A percentile compares a stretch with the other conserved stretches of the same genome.
Conservation (phyloP, 2,113 vertebrate species). For the Athene cunicularia region DNA sequence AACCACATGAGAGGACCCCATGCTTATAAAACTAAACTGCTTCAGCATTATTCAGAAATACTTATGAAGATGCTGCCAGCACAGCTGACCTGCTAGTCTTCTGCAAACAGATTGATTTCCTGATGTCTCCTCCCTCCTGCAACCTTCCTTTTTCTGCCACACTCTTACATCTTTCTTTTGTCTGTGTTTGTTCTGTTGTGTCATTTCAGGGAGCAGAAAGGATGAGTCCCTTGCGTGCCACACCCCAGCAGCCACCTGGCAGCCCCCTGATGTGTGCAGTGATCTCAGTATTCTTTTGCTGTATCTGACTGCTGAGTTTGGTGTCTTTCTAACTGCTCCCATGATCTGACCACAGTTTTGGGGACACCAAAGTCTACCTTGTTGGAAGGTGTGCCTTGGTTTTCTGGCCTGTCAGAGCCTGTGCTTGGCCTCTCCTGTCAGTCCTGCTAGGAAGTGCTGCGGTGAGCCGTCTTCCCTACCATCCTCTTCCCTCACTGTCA, state of each 20-base stretch:
- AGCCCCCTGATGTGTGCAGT: accelerated
- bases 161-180: background rate
- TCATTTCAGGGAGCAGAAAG: background rate
- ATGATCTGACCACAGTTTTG: background rate
- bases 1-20: conserved; percentile 36
- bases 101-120: conserved; percentile 8
- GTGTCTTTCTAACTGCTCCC: background rate
- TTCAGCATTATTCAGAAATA: conserved; percentile 37
- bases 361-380: background rate
- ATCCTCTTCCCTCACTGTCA: background rate
- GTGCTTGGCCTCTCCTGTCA: background rate
- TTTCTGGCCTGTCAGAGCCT: background rate
- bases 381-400: background rate
- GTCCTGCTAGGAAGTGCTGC: background rate
- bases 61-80: conserved; percentile 34
- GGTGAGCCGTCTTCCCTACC: accelerated
- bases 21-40: conserved; percentile 17
- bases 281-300: background rate
- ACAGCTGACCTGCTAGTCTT: conserved; percentile 13
- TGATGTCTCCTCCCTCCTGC: background rate
- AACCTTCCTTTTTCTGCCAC: background rate
- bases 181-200: background rate
- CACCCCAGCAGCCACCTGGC: background rate
- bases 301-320: background rate
- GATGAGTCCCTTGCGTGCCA: accelerated